These are phyloP conservation scores for Drosophila oshimai DNA, from an alignment of 1,140 invertebrate genomes.

Conservation along the genomic window DNA sequence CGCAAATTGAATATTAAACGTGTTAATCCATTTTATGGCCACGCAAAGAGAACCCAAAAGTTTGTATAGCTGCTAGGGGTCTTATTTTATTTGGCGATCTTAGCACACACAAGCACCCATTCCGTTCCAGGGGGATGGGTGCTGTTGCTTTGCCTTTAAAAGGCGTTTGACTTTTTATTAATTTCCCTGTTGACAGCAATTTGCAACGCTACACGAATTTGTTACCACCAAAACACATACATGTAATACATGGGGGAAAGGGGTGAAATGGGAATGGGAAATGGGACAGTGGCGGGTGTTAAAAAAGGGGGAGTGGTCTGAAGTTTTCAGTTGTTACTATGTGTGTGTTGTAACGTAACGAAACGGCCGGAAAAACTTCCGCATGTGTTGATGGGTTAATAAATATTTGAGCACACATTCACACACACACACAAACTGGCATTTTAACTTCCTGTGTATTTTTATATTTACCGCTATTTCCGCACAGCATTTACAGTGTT, in stretches of 20 bases:
- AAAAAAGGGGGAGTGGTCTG: background rate
- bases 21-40: slow-evolving; percentile 70
- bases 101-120: slow-evolving; percentile 46
- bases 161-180: slow-evolving; percentile 78
- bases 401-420: slow-evolving; percentile 78
- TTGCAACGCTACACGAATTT: slow-evolving; percentile 77
- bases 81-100: slow-evolving; percentile 54
- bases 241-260: too few relatives aligned
- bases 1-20: slow-evolving; percentile 77
- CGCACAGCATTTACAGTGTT: slow-evolving; percentile 72
- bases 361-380: slow-evolving; percentile 74
- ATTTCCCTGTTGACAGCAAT: slow-evolving; percentile 80
- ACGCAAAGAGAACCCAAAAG: slow-evolving; percentile 10
- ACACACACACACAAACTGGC: slow-evolving; percentile 26
- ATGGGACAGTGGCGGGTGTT: background rate
- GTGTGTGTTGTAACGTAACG: slow-evolving; percentile 37
- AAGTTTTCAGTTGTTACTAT: slow-evolving; percentile 27
- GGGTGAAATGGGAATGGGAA: too few relatives aligned
- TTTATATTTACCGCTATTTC: slow-evolving; percentile 81
- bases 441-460: slow-evolving; percentile 47
- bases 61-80: background rate
- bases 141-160: slow-evolving; percentile 52
- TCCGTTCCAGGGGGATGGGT: background rate
- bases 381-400: slow-evolving; percentile 80
- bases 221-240: slow-evolving; percentile 56